phyloP scores from a whole-genome alignment of 2,797 vertebrate species.

The Anguilla marmorata region DNA sequence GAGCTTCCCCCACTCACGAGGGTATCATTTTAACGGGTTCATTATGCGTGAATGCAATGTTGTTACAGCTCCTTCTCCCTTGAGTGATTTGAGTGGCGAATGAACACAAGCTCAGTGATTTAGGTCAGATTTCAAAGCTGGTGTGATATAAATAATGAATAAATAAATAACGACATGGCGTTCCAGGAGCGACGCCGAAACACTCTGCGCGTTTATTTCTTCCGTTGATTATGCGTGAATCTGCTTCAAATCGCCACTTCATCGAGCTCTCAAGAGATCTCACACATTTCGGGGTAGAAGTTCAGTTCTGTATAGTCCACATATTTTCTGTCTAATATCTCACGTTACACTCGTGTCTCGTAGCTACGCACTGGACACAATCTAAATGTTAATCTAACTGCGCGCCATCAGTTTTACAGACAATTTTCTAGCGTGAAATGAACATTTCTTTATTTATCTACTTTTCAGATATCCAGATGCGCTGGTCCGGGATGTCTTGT shows the following conservation, averaged over 20 bases:
- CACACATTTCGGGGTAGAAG: not conserved
- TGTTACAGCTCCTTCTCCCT: not conserved
- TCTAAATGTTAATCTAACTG: not conserved
- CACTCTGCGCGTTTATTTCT: not conserved
- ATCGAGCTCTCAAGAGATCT: not conserved
- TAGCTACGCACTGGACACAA: not conserved
- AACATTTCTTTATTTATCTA: not conserved
- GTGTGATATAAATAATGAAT: not conserved
- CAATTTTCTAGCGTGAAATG: not conserved
- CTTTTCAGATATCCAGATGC: not conserved
- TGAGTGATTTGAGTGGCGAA: not conserved
- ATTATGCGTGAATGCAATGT: not conserved
- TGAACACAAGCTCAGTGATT: not conserved
- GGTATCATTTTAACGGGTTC: not conserved
- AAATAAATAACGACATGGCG: not conserved
- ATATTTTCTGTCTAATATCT: not conserved
- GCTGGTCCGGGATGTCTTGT: not conserved
- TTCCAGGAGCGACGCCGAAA: not conserved
- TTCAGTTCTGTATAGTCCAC: not conserved
- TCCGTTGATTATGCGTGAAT: not conserved
- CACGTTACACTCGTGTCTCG: not conserved
- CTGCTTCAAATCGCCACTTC: not conserved
- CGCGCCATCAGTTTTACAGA: not conserved
- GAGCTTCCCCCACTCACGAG: not conserved
- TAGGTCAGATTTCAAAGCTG: constrained; percentile 5